phyloP scores from a whole-genome alignment of 2,888 invertebrate species.

The Lasioglossum vierecki region DNA sequence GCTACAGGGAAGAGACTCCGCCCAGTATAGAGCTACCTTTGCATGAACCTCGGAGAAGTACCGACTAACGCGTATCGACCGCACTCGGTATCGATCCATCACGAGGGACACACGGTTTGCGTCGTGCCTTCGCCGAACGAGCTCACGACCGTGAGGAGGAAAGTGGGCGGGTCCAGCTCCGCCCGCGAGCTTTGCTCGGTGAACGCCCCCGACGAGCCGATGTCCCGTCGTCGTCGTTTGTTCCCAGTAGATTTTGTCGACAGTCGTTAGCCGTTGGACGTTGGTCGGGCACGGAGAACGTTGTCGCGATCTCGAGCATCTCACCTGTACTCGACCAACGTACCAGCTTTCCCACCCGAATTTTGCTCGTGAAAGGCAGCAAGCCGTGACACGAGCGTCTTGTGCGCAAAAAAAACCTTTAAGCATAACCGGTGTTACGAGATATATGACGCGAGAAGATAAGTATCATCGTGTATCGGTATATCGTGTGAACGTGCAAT shows the following conservation, averaged over 20 bases:
- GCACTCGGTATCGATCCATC: conserved; percentile 5
- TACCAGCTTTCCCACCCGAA: background rate
- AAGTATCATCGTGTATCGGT: conserved; percentile 57
- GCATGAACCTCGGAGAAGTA: conserved; percentile 35
- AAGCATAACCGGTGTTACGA: background rate
- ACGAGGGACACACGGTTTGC: background rate
- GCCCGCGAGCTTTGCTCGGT: background rate
- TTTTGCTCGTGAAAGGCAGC: background rate
- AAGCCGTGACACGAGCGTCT: conserved; percentile 8
- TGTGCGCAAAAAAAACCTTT: background rate
- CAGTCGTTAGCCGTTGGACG: background rate
- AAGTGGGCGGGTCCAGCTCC: background rate
- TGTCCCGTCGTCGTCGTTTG: background rate
- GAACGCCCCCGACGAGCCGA: background rate
- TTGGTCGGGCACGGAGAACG: background rate
- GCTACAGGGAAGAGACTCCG: background rate
- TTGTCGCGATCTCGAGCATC: background rate
- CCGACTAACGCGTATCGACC: conserved; percentile 4
- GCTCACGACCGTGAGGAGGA: background rate
- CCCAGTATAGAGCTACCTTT: conserved; percentile 26
- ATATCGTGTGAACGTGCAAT: conserved; percentile 58
- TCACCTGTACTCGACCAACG: background rate
- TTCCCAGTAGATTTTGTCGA: background rate
- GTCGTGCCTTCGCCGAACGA: background rate
- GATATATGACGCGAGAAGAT: conserved; percentile 33